These are phyloP conservation scores for Papilio helenus DNA, from an alignment of 1,140 invertebrate genomes.

Conservation along the genomic window DNA sequence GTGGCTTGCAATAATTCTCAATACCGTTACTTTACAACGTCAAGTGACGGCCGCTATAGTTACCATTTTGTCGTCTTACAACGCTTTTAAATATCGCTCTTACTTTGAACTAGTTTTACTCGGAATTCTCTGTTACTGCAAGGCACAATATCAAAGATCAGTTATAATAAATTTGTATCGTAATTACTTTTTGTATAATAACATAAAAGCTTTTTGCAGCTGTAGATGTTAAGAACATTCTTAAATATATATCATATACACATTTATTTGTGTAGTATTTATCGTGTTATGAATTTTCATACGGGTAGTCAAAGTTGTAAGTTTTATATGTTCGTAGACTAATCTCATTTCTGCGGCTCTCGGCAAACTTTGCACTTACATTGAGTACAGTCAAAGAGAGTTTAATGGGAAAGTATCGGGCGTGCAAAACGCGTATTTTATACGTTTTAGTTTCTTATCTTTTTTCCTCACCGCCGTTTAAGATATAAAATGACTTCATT, in stretches of 20 bases:
- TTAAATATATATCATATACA: too few relatives aligned
- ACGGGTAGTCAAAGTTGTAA: constrained; percentile 8
- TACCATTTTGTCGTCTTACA: constrained; percentile 8
- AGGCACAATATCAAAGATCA: neutral
- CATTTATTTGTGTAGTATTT: neutral
- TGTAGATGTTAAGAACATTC: too few relatives aligned
- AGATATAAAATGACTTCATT: too few relatives aligned
- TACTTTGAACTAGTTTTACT: neutral
- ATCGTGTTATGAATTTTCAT: neutral
- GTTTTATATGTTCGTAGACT: constrained; percentile 15
- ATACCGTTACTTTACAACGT: neutral
- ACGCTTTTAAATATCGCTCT: neutral
- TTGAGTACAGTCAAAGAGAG: constrained; percentile 19
- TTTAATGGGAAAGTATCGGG: constrained; percentile 20
- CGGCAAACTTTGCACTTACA: constrained; percentile 21
- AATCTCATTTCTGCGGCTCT: constrained; percentile 7
- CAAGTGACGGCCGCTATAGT: constrained; percentile 5
- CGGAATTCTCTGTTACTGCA: neutral
- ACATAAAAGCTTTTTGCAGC: neutral
- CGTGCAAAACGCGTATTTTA: constrained; percentile 1
- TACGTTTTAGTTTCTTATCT: neutral
- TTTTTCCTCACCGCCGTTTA: too few relatives aligned
- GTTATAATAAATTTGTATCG: neutral
- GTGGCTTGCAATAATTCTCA: neutral
- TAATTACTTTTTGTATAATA: neutral